Percentiles rank a stretch among this genome's conserved stretches.
These are phyloP conservation scores for Pedionomus torquatus DNA, from an alignment of 2,113 vertebrate species.

Conservation along the genomic window DNA sequence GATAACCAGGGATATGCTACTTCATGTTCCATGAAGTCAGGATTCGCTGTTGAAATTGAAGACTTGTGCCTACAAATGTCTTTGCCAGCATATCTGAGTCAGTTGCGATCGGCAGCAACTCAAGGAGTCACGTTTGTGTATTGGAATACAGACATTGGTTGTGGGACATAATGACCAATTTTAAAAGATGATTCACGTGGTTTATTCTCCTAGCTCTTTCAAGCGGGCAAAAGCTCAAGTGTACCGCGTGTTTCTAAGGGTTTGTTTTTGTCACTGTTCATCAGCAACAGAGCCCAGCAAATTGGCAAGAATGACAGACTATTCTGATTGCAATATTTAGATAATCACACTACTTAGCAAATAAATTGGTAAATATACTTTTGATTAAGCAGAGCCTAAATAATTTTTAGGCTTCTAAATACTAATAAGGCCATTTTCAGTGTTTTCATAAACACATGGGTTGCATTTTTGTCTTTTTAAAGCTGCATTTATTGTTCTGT, in stretches of 20 bases:
- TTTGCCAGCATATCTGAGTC: background rate
- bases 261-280: background rate
- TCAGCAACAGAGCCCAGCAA: background rate
- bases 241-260: background rate
- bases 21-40: background rate
- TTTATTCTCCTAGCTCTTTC: background rate
- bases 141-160: background rate
- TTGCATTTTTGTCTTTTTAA: background rate
- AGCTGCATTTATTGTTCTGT: background rate
- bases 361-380: background rate
- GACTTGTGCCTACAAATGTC: fast-evolving
- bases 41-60: background rate
- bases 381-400: background rate
- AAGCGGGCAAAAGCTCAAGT: background rate
- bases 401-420: background rate
- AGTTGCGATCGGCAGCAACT: background rate
- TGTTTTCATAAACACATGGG: background rate
- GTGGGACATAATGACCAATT: background rate
- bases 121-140: background rate
- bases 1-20: background rate
- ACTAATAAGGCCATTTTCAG: background rate
- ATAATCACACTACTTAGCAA: background rate
- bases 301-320: background rate
- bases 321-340: background rate
- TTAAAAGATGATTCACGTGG: background rate